Percentiles rank a stretch among this genome's conserved stretches.
Conservation (phyloP, 2,888 invertebrate genomes). For the Eurytoma adleriae region DNA sequence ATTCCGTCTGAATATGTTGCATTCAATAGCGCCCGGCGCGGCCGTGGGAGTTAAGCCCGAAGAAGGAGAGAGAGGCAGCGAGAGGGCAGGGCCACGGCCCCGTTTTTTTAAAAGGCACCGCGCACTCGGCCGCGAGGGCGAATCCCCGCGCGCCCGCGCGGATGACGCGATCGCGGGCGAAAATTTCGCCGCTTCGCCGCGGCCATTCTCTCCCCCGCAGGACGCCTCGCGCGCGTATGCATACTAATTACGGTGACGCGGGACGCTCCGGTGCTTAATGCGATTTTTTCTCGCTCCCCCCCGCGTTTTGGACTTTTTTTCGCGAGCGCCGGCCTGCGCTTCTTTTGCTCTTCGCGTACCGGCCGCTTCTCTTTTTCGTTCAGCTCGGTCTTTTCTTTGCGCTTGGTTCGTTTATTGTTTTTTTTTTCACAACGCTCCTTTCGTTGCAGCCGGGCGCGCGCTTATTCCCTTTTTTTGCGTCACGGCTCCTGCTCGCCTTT, state of each 20-base stretch:
- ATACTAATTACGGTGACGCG: constrained; percentile 48
- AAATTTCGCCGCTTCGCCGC: constrained; percentile 33
- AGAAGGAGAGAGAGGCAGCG: background rate
- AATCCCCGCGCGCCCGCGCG: background rate
- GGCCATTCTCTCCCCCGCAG: background rate
- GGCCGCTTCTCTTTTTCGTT: background rate
- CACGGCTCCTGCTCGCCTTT: background rate
- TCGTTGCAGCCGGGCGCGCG: background rate
- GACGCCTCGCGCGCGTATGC: constrained; percentile 31
- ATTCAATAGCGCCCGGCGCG: background rate
- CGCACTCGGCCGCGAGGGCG: background rate
- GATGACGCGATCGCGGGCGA: background rate
- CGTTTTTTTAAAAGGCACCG: constrained; percentile 7
- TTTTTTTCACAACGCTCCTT: constrained; percentile 2
- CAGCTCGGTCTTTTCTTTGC: constrained; percentile 16
- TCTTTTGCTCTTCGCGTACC: background rate
- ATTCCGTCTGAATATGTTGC: constrained; percentile 34
- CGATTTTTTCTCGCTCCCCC: constrained; percentile 32
- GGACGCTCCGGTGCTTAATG: constrained; percentile 43
- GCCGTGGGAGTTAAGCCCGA: background rate
- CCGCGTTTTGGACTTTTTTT: constrained; percentile 13
- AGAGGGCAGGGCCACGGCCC: no score
- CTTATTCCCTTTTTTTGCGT: background rate
- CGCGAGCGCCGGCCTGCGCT: background rate
- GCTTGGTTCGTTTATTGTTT: constrained; percentile 16